Evolutionary conservation across 1,140 invertebrate genomes (phyloP).

Genomic region (Colletes gigas): DNA sequence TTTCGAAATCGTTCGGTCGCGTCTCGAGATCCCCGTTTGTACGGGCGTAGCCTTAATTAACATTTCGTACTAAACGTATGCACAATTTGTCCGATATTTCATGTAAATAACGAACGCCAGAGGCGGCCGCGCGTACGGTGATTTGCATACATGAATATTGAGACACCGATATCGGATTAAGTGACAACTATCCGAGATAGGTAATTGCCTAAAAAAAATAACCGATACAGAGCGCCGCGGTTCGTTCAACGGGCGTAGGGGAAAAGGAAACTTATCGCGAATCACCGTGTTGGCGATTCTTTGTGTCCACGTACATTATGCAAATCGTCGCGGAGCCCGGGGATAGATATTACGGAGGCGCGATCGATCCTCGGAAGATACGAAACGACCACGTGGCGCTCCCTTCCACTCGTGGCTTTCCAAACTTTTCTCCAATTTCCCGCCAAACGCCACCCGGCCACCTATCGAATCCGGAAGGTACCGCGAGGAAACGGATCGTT

Average conservation of each 20-base stretch:
- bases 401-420: background rate
- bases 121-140: constrained; percentile 51
- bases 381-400: too few species aligned
- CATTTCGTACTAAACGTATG: constrained; percentile 35
- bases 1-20: constrained; percentile 3
- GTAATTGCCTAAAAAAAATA: constrained; percentile 37
- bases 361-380: too few species aligned
- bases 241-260: background rate
- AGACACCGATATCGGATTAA: constrained; percentile 31
- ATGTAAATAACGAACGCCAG: constrained; percentile 60
- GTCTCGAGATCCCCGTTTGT: background rate
- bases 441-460: constrained; percentile 58
- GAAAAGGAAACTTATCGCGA: background rate
- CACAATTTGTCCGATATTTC: constrained; percentile 54
- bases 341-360: too few species aligned
- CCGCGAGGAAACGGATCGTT: constrained; percentile 57
- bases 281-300: constrained; percentile 6
- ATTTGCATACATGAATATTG: constrained; percentile 54
- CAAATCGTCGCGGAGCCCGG: background rate
- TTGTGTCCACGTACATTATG: constrained; percentile 24
- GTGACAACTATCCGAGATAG: constrained; percentile 46
- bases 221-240: background rate
- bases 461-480: constrained; percentile 69
- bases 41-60: constrained; percentile 12
- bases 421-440: constrained; percentile 32